A percentile compares a stretch with the other conserved stretches of the same genome.
phyloP scores from a whole-genome alignment of 2,888 invertebrate genomes.

The Agrenia bidenticulata region DNA sequence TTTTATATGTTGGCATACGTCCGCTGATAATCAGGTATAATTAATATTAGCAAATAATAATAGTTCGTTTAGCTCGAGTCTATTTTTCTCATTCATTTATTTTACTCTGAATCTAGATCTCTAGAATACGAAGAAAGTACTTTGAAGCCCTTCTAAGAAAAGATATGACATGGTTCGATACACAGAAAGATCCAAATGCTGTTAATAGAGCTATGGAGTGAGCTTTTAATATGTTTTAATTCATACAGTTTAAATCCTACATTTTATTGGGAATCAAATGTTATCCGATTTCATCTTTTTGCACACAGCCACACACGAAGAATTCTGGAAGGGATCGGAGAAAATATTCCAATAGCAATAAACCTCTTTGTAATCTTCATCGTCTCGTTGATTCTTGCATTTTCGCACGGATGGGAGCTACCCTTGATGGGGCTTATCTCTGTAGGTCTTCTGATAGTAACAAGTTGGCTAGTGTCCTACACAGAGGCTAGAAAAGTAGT shows the following conservation, averaged over 20 bases:
- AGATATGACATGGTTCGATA: conserved; percentile 39
- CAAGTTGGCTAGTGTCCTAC: conserved; percentile 14
- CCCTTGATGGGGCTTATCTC: conserved; percentile 18
- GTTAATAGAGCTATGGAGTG: conserved; percentile 38
- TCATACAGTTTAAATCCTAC: no score
- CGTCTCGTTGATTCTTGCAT: conserved; percentile 22
- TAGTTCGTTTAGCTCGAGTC: no score
- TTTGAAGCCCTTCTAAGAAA: conserved; percentile 38
- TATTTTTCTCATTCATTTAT: no score
- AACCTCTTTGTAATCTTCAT: conserved; percentile 26
- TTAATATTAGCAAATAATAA: no score
- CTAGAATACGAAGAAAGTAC: conserved; percentile 25
- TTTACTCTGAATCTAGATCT: not conserved
- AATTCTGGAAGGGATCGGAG: conserved; percentile 39
- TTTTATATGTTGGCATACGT: conserved; percentile 38
- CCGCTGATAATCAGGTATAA: conserved; percentile 32
- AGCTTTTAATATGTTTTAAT: no score
- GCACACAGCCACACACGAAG: conserved; percentile 27
- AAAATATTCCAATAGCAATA: conserved; percentile 31
- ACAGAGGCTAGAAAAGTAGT: conserved; percentile 20
- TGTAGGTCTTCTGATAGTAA: conserved; percentile 19
- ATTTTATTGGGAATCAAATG: not conserved
- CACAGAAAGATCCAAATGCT: conserved; percentile 25
- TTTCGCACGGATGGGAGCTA: conserved; percentile 37
- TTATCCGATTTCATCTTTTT: no score